These are phyloP conservation scores for Theodoxus fluviatilis DNA, from an alignment of 2,888 invertebrate genomes.

Conservation along the genomic window DNA sequence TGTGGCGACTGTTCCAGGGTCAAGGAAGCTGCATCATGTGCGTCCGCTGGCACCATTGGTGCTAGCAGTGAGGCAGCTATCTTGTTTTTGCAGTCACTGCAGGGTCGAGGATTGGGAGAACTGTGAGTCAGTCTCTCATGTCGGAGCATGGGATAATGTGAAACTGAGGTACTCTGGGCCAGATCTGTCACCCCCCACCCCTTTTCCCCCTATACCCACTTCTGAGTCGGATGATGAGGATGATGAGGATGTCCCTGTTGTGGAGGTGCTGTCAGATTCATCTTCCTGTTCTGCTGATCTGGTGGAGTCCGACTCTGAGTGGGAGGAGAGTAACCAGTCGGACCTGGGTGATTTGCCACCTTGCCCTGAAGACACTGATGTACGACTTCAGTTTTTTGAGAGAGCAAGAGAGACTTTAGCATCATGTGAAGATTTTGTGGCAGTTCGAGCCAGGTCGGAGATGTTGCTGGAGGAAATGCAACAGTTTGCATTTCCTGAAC, in stretches of 20 bases:
- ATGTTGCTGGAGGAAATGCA: not conserved
- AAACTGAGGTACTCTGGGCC: not conserved
- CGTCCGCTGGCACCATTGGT: not conserved
- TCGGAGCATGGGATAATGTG: not conserved
- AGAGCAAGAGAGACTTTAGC: no score
- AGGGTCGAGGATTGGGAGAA: not conserved
- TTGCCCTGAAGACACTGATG: no score
- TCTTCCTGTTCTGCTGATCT: not conserved
- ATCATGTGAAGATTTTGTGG: not conserved
- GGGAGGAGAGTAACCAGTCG: no score
- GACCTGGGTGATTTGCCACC: no score
- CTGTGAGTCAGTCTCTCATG: not conserved
- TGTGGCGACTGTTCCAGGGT: not conserved
- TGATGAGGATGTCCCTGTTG: not conserved
- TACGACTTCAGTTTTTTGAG: no score
- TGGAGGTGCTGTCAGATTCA: not conserved
- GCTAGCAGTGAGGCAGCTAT: not conserved
- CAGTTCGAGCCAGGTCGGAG: not conserved
- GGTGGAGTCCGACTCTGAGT: not conserved
- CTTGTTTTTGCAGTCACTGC: slow-evolving; percentile 13
- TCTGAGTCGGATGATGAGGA: not conserved
- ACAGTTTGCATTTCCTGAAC: not conserved
- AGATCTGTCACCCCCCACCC: no score
- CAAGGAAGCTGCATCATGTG: not conserved
- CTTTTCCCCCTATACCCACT: no score